Percentiles rank a stretch among this genome's conserved stretches.
phyloP scores from a whole-genome alignment of 2,797 vertebrate species.

The Hemitrygon akajei region DNA sequence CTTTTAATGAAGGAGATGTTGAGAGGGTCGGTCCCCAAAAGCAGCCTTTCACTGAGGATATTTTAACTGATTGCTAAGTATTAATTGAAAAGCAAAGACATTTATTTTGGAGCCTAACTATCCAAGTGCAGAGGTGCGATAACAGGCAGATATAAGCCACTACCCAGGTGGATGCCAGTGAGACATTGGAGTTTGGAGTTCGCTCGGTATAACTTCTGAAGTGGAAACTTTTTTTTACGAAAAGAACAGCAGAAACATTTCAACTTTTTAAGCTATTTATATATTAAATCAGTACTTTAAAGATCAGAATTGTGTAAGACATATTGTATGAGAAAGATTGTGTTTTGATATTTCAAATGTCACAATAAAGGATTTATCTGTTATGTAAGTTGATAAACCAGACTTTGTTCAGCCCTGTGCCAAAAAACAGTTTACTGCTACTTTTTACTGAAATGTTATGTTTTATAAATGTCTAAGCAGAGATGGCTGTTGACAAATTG shows the following conservation, averaged over 20 bases:
- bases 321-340: background rate
- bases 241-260: background rate
- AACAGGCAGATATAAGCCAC: background rate
- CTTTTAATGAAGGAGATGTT: conserved; percentile 20
- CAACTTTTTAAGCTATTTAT: conserved; percentile 33
- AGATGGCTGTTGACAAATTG: conserved; percentile 5
- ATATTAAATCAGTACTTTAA: conserved; percentile 13
- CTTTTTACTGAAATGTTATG: background rate
- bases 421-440: background rate
- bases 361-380: background rate
- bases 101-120: background rate
- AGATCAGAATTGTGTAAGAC: background rate
- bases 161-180: background rate
- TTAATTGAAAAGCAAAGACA: background rate
- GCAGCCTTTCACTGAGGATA: background rate
- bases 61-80: background rate
- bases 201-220: background rate
- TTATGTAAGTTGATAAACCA: background rate
- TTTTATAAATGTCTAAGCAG: conserved; percentile 10
- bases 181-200: background rate
- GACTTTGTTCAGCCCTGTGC: background rate
- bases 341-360: conserved; percentile 17
- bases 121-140: background rate
- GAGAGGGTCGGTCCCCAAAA: background rate
- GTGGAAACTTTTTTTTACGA: background rate